Base-by-base conservation (phyloP, 2,797 vertebrate genomes). In the Rhinophrynus dorsalis region DNA sequence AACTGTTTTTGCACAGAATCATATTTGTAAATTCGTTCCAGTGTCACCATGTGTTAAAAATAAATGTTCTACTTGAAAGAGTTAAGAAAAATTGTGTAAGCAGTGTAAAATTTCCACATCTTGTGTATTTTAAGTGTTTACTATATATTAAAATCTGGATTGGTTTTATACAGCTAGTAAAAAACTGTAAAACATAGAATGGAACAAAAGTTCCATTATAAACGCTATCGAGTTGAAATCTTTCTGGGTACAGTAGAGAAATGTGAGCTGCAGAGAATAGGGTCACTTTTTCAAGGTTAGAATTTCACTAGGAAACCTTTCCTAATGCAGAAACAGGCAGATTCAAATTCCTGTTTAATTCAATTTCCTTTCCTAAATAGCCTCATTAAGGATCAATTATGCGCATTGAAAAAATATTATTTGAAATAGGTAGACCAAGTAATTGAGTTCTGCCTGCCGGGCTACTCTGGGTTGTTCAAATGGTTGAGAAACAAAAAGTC, bases 331-430 rank as follows among this genome's bases (percentile, higher is more conserved):
- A 81, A 83, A 77, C 74, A 67, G 42, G 67, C 80, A 81, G 81
- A 83, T 80, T 79, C 82, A 60, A 82, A 83, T 85, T 84, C 83
- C 80, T 78, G 74, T 83, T 78, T 81, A 84, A 85, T 86, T 86
- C 80, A 84, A 86, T 85, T 84, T 86, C 83, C 85, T 83, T 77
- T 76, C 66, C 78, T 81, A 85, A 86, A 86, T 81, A 81, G 63
- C 71, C 76, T 86, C 76, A 83, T 85, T 84, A 86, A 81, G 77
- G 67, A 84, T 84, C 80, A 78, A 74, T 82, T 85, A 82, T 81
- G 79, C 74, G 69, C 60, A 74, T 74, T 79, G 63, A 80, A 74
- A 82, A 86, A 85, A 80, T 79, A 52, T 76, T 72, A 3, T 72
- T 80, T 75, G 52, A 79, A 79, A 68, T 74, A 65, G 74, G 74